Percentiles rank a stretch among this genome's conserved stretches.
Evolutionary conservation across 1,140 invertebrate species (phyloP).

Genomic region (Camponotus vicinus): DNA sequence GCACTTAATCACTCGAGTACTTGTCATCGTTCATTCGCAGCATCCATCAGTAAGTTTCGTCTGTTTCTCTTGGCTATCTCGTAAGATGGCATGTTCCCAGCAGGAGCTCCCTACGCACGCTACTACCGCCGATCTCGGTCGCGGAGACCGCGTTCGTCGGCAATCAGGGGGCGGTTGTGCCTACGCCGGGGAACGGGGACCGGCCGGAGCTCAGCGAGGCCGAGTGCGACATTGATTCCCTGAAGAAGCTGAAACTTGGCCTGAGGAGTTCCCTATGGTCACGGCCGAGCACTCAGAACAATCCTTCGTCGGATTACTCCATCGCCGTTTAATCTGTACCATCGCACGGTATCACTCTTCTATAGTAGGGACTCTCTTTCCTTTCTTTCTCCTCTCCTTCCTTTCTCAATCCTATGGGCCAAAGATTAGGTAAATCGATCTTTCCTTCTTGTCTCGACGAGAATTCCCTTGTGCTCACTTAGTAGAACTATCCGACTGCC

Average conservation of each 20-base stretch:
- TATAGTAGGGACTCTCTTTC: conserved; percentile 13
- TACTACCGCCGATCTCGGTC: conserved; percentile 88
- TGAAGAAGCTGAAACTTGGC: conserved; percentile 91
- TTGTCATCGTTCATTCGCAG: not conserved
- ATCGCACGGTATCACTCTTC: conserved; percentile 19
- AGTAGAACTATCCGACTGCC: conserved; percentile 35
- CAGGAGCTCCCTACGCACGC: conserved; percentile 87
- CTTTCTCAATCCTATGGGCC: conserved; percentile 52
- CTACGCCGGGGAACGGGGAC: conserved; percentile 77
- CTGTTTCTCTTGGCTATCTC: conserved; percentile 59
- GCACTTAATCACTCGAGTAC: not conserved
- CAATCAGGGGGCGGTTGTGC: conserved; percentile 76
- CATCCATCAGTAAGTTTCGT: conserved; percentile 29
- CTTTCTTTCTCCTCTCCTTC: conserved; percentile 10
- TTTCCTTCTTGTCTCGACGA: conserved; percentile 43
- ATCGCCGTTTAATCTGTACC: conserved; percentile 88
- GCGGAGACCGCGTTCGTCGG: conserved; percentile 88
- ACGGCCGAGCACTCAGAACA: conserved; percentile 88
- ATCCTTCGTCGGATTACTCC: conserved; percentile 89
- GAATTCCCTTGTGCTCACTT: conserved; percentile 43
- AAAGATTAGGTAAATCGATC: conserved; percentile 68
- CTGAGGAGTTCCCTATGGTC: conserved; percentile 91
- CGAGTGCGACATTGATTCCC: conserved; percentile 92
- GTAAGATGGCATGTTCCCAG: conserved; percentile 88
- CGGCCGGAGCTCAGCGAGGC: conserved; percentile 89